phyloP scores from a whole-genome alignment of 53 echinoderm and acorn worm species.

The Holothuria leucospilota region DNA sequence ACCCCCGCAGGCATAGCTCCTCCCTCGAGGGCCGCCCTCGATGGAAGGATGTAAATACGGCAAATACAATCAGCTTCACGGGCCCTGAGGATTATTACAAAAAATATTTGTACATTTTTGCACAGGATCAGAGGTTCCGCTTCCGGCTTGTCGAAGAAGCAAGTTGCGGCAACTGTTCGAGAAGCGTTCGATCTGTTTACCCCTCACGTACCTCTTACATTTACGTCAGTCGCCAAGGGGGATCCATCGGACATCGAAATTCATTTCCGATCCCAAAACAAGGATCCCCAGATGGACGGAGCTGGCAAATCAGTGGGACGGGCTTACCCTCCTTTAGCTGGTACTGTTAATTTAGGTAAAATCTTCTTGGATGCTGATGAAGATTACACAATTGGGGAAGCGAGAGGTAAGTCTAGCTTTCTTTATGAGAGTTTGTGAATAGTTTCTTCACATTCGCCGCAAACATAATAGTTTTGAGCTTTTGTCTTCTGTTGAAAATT shows the following conservation, averaged over 20 bases:
- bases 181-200: conserved; percentile 18
- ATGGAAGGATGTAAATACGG: too few species aligned
- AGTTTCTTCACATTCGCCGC: too few species aligned
- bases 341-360: not conserved
- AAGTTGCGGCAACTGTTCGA: not conserved
- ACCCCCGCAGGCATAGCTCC: too few species aligned
- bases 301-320: conserved; percentile 20
- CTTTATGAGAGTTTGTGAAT: not conserved
- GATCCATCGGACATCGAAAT: conserved; percentile 13
- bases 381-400: conserved; percentile 9
- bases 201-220: conserved; percentile 35
- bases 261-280: not conserved
- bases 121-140: conserved; percentile 25
- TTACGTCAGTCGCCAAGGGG: conserved; percentile 20
- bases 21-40: too few species aligned
- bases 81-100: not conserved
- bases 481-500: too few species aligned
- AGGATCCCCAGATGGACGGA: conserved; percentile 34
- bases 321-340: conserved; percentile 23
- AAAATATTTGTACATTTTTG: not conserved
- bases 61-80: too few species aligned
- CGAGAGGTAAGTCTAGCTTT: not conserved
- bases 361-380: conserved; percentile 28
- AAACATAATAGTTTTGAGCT: too few species aligned
- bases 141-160: not conserved